phyloP scores from a whole-genome alignment of 2,113 vertebrate genomes.

The Setophaga petechia region DNA sequence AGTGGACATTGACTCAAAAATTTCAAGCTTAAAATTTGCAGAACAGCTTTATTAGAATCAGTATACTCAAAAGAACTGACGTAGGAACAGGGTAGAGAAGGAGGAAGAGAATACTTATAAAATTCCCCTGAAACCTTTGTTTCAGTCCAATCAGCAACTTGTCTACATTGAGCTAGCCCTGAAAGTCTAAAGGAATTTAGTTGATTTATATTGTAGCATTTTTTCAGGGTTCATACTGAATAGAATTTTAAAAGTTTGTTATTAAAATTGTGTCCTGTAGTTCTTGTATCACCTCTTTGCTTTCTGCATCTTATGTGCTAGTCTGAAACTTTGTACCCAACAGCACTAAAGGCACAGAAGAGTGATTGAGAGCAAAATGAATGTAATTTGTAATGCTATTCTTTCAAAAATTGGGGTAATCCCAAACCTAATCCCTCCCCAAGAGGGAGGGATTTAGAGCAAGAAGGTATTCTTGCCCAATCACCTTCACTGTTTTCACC shows the following conservation, averaged over 20 bases:
- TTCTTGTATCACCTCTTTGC: background rate
- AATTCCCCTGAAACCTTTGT: background rate
- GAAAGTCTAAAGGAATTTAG: background rate
- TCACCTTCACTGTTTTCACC: background rate
- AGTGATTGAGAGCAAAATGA: background rate
- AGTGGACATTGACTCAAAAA: background rate
- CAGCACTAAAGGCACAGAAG: background rate
- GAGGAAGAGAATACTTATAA: background rate
- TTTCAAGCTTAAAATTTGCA: background rate
- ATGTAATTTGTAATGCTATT: background rate
- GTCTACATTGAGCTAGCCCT: background rate
- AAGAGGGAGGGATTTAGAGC: background rate
- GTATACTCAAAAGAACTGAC: background rate
- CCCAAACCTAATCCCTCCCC: background rate
- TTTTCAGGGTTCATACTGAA: background rate
- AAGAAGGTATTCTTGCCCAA: background rate
- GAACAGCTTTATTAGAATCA: background rate
- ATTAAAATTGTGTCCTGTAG: background rate
- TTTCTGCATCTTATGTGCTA: background rate
- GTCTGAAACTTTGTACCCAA: background rate
- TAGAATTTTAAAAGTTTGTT: background rate
- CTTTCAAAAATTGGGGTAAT: background rate
- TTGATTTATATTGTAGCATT: background rate
- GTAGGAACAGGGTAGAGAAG: background rate
- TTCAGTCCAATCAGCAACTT: background rate